Base-by-base conservation (phyloP, 1,140 invertebrate genomes). In the Caerostris extrusa region DNA sequence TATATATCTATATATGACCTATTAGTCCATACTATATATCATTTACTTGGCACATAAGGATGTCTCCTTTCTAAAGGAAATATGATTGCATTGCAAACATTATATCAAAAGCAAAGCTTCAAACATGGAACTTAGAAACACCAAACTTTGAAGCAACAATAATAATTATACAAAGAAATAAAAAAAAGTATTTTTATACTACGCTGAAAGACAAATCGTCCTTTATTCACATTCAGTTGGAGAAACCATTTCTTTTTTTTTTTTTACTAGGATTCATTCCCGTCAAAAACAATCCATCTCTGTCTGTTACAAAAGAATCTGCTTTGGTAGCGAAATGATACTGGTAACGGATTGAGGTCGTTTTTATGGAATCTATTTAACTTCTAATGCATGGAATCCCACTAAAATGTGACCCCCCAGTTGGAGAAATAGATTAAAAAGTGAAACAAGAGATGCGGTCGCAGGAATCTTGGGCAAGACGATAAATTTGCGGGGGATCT, bases 281-380 rank as follows among this genome's bases (percentile, higher is more conserved):
- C 69, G 17, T 69, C 81, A 90, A 90, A 90, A 14, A 81, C 67
- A 56, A 81, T 81, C 57, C 19, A 77, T 90, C 71, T 90, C 56
- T 90, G 89, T 90, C 89, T 90, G 56, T 10, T 50, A n/a, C 14
- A 90, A 90, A 90, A 81, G 89, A 90, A 90, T 90, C 89, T 77
- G 89, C 56, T 90, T 60, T 7, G 57, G 69, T 81, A 5, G 55
- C 12, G 71, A 67, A 90, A 90, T 90, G 71, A 81, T 90, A 81
- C 89, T 81, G 89, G 89, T 89, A 89, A 89, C 87, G 87, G 87
- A 89, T 89, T 89, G 87, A 56, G 60, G 55, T 50, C 67, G 55
- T 90, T 90, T 90, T 90, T 81, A 90, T 90, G 89, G 89, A 90
- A 90, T 90, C 89, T 90, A 81, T 90, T 90, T 90, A 90, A 81